Evolutionary conservation across 2,888 invertebrate species (phyloP), one percentile per base, ranked within the genome.

Genomic region (Nephrocerus scutellatus): DNA sequence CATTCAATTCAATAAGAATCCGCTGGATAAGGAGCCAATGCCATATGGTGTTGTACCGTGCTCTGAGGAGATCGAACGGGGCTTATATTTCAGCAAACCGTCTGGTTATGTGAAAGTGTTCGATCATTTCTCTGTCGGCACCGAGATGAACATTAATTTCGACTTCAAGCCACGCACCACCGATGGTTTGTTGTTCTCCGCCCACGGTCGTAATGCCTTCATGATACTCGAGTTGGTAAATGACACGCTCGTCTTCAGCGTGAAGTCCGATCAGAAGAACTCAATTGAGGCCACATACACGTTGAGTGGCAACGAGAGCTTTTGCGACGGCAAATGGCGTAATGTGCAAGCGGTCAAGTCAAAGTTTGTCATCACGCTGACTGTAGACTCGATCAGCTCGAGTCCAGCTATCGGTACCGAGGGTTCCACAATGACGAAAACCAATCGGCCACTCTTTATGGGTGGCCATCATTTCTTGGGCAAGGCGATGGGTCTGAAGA

Each of bases 291-390:
- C 89, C 3, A 77, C 75, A 15, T 89, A 80, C 62, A 75, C 74
- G 35, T 72, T 80, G 1, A 77, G 79, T 21, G 72, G 76, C 30
- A 74, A 77, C 33, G 75, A 76, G 43, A 78, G 81, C 53, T 76
- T 95, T 44, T 98, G 97, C 61, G 92, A 98, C 66, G 96, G 97
- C 31, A 75, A 86, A 38, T 98, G 96, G 96, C 95, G 97, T 60
- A 81, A 76, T 40, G 86, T 73, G 46, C 52, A 74, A 79, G 91
- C 82, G 34, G 76, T 84, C 20, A 96, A 95, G 66, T 82, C 84
- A n/a, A 86, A 86, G 67, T 91, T 91, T 64, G 82, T 92, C 14
- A 83, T 93, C 5, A 81, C 85, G 0, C 72, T 98, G 36, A 81
- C 84, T 0, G 88, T 97, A 2, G 90, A 96, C 68, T 84, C 82